Evolutionary conservation across 2,888 invertebrate species (phyloP), one percentile per base, ranked within the genome.

Genomic region (Sesamia inferens): DNA sequence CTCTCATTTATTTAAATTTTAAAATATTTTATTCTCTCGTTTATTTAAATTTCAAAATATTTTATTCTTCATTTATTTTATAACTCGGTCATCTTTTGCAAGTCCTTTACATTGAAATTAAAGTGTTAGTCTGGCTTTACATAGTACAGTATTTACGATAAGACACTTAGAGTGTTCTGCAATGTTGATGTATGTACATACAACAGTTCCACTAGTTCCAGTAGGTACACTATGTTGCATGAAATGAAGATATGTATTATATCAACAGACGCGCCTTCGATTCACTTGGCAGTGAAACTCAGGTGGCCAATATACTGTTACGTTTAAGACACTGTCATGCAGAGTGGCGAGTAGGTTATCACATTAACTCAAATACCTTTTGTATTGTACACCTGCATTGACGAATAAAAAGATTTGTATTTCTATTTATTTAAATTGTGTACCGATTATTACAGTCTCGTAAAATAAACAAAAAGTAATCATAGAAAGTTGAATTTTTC

Each of bases 141-240:
- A 48, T 48, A 68, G 19, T 51, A 47, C 39, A 76, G 71, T n/a
- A n/a, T 76, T 79, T 77, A 81, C 70, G 74, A 76, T 51, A 61
- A 51, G 14, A 64, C 39, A n/a, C 24, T 63, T 6, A 24, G 13
- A 64, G n/a, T 44, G 22, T 24, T 57, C 57, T 51, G 78, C 81
- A 74, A 59, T 77, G 78, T 80, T 81, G 64, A 58, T 59, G 0
- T 14, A 58, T 59, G 0, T 14, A 62, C 39, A 61, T 39, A 54
- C 44, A 51, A 61, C 31, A 5, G 51, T 39, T 54, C 24, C n/a
- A 68, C 14, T 55, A 51, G 55, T 62, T 54, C 42, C 11, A 63
- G 39, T 31, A 31, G 31, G 31, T 58, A 24, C 4, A 85, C 78
- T 58, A 67, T 84, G 82, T 86, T 76, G 69, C 48, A 58, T n/a